These are phyloP conservation scores for Sinocyclocheilus maitianheensis DNA, from an alignment of 2,113 vertebrate species.

Conservation along the genomic window DNA sequence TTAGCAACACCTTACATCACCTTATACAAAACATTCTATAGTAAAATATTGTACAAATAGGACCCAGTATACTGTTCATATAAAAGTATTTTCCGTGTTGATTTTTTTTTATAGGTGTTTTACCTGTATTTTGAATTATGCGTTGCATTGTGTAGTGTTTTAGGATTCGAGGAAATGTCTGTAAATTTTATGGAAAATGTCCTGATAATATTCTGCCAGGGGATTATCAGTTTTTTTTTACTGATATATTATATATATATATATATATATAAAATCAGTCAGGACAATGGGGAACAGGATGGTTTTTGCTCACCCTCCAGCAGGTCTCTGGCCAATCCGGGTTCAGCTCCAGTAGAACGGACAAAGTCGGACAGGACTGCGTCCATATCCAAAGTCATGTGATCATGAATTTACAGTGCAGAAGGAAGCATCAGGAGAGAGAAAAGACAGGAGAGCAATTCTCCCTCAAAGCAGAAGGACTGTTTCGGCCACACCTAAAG, in stretches of 20 bases:
- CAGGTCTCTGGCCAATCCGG: slow-evolving; percentile 92
- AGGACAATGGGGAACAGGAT: background rate
- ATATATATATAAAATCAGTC: too few relatives aligned
- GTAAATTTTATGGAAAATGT: background rate
- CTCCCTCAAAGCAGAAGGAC: slow-evolving; percentile 38
- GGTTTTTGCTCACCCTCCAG: slow-evolving; percentile 83
- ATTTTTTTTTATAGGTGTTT: too few relatives aligned
- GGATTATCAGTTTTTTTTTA: background rate
- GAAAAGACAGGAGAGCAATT: slow-evolving; percentile 46
- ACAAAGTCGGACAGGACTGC: slow-evolving; percentile 96
- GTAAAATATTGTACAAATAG: too few relatives aligned
- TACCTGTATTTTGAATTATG: too few relatives aligned
- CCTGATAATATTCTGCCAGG: background rate
- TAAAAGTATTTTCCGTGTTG: too few relatives aligned
- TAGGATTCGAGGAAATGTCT: too few relatives aligned
- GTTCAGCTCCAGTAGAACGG: slow-evolving; percentile 95
- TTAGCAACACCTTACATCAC: too few relatives aligned
- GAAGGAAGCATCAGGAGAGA: slow-evolving; percentile 58
- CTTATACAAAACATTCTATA: too few relatives aligned
- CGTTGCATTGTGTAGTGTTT: too few relatives aligned
- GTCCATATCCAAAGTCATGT: slow-evolving; percentile 95
- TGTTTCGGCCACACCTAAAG: slow-evolving; percentile 31
- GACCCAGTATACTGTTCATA: too few relatives aligned
- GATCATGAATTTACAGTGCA: slow-evolving; percentile 80
- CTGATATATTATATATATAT: too few relatives aligned